Percentiles rank a stretch among this genome's conserved stretches.
phyloP scores from a whole-genome alignment of 2,888 invertebrate genomes.

The Saturnia japonica region DNA sequence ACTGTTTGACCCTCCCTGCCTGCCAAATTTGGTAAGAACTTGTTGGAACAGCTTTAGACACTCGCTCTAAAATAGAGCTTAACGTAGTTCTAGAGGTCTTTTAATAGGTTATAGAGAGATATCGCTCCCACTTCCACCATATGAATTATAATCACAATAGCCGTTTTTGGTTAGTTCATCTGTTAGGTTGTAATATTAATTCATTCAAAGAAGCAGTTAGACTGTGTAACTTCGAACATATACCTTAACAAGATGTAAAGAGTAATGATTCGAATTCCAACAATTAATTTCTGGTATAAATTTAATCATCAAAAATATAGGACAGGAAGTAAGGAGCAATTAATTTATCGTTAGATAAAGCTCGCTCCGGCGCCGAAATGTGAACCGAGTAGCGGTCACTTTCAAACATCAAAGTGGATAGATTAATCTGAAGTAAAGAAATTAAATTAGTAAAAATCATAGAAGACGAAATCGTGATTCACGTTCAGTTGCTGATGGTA shows the following conservation, averaged over 20 bases:
- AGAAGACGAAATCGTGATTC: not conserved
- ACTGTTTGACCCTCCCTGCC: too few relatives aligned
- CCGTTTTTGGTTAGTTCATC: too few relatives aligned
- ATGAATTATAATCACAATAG: too few relatives aligned
- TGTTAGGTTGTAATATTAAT: too few relatives aligned
- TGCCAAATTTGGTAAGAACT: too few relatives aligned
- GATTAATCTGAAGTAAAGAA: not conserved
- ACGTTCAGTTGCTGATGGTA: not conserved
- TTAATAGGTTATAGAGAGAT: too few relatives aligned
- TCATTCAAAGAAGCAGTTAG: too few relatives aligned
- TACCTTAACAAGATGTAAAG: not conserved
- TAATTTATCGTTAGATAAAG: slow-evolving; percentile 8
- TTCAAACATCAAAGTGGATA: not conserved
- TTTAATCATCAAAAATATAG: slow-evolving; percentile 7
- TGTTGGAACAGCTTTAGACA: too few relatives aligned
- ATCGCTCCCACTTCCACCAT: too few relatives aligned
- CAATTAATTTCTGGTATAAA: slow-evolving; percentile 1
- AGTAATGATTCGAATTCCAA: not conserved
- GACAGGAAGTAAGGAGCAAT: slow-evolving; percentile 12
- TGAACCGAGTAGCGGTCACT: not conserved
- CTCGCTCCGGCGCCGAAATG: not conserved
- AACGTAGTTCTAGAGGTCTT: too few relatives aligned
- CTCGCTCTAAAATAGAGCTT: too few relatives aligned
- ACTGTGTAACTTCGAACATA: too few relatives aligned
- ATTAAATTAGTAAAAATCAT: not conserved